Base-by-base conservation (phyloP, 2,888 invertebrate genomes). In the Ichneumoninae sp. region DNA sequence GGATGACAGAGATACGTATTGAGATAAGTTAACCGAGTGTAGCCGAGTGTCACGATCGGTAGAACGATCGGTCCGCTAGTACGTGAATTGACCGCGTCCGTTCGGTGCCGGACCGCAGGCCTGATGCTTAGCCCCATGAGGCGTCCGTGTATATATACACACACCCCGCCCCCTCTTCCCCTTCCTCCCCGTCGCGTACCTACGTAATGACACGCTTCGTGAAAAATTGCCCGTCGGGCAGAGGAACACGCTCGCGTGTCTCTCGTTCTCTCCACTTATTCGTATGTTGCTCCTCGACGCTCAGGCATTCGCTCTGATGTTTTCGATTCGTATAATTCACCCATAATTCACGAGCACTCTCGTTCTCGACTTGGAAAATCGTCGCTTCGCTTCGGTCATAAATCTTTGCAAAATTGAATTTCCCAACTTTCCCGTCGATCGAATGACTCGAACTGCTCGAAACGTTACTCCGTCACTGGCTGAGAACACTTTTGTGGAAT, bases 61-160 rank as follows among this genome's bases (percentile, higher is more conserved):
- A 36, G 68, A 80, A 69, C 69, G 84, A 77, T 78, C 72, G 71
- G 70, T 71, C 68, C 68, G 72, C 47, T 62, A 66, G 75, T 52
- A 65, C 68, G 54, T 50, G 84, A 84, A 81, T 84, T 84, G 77
- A 78, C 80, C 77, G 72, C 84, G 80, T 77, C 76, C 77, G 84
- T 80, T 74, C 72, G 50, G 36, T 47, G 69, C 77, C 77, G 52
- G 75, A 75, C 68, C 30, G 62, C 79, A 57, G 75, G 54, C 16
- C 54, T 40, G 71, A 72, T 71, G 72, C 80, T 77, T 36, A 62
- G 68, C 57, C 69, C 50, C 57, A 50, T 33, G 72, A 72, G 40
- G 13, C 40, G n/a, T 47, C 50, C 26, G 13, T 16, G 16, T 60
- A 6, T 30, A 26, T 30, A 60, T 30, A 30, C 16, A 60, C 60